Evolutionary conservation across 1,140 invertebrate genomes (phyloP), one percentile per base, ranked within the genome.

Genomic region (Stegodyphus dumicola): DNA sequence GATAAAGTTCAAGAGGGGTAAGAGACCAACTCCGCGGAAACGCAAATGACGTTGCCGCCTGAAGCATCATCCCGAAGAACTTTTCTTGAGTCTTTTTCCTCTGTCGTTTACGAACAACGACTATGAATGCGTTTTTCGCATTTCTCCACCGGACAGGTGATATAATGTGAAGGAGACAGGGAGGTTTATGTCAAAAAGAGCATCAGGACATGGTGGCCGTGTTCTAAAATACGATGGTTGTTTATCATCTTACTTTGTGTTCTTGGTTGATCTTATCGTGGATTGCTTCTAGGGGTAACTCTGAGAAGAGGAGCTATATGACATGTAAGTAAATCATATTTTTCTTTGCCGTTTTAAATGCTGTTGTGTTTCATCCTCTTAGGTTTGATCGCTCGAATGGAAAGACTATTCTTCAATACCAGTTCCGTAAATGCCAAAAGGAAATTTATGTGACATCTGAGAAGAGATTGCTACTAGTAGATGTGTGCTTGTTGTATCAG

Each of bases 181-280:
- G 74, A 49, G 74, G 66, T 77, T 77, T 77, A 51, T 33, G 33
- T 33, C 33, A 33, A 33, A 33, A 33, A 33, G 33, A 33, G 33
- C 33, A 33, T 15, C 17, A 52, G 53, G 69, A n/a, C 13, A 69
- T 67, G 51, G 48, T 81, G 70, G 53, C 48, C 69, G 51, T 73
- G 78, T 71, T 81, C 73, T 81, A 52, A 81, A 73, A 52, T 81
- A 81, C 66, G 78, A 81, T 81, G 78, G 78, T 81, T 81, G 52
- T 70, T 56, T 81, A 81, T 81, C 78, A 81, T 73, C 10, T 73
- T 52, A 48, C 49, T 17, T 64, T 81, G 78, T 73, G 78, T 81
- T 73, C 78, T 69, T 81, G 78, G 67, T 71, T 81, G 78, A 81
- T 81, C 17, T 81, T 81, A 73, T 81, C 78, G 5, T 81, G 78